Conservation (phyloP, 2,797 vertebrate genomes). For the Sternotherus odoratus region DNA sequence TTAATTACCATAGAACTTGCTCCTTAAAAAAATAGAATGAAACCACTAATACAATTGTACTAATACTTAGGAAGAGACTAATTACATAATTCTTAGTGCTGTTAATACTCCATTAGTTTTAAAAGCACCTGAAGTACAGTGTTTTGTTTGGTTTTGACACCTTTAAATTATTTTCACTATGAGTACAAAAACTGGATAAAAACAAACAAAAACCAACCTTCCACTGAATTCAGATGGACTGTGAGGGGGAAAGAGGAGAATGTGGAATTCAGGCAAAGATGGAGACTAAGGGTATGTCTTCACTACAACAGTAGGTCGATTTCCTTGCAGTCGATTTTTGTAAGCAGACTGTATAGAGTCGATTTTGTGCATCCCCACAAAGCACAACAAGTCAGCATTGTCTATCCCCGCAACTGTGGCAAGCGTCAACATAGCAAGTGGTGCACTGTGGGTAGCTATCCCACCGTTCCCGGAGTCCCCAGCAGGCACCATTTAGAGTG, state of each 20-base stretch:
- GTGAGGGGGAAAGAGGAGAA: background rate
- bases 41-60: accelerated
- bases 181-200: background rate
- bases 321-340: too few relatives aligned
- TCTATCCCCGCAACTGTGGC: too few relatives aligned
- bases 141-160: background rate
- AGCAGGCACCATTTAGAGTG: too few relatives aligned
- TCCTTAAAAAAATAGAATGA: background rate
- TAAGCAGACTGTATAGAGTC: too few relatives aligned
- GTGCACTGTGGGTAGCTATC: too few relatives aligned
- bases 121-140: background rate
- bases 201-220: background rate
- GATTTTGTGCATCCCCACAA: too few relatives aligned
- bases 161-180: background rate
- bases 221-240: background rate
- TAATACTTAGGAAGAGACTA: background rate
- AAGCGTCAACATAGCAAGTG: too few relatives aligned
- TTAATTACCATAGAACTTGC: background rate
- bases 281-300: background rate
- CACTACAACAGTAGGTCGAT: too few relatives aligned
- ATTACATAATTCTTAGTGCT: background rate
- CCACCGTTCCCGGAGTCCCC: too few relatives aligned
- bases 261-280: background rate
- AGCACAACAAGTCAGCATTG: too few relatives aligned
- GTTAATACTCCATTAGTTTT: background rate